Percentiles rank a stretch among this genome's conserved stretches.
Conservation (phyloP, 2,113 vertebrate genomes). For the Hemichromis elongatus region DNA sequence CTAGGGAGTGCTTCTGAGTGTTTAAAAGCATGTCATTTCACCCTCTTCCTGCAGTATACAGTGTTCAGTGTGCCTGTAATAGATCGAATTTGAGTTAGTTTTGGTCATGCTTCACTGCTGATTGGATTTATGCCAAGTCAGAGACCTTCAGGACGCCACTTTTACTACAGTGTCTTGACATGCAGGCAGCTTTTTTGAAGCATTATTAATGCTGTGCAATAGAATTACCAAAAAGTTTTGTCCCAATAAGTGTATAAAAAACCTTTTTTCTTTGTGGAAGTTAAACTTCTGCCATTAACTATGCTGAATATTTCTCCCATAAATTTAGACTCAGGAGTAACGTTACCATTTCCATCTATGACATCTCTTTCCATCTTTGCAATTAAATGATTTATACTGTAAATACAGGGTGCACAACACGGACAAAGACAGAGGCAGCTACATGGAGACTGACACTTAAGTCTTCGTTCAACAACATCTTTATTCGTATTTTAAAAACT, state of each 20-base stretch:
- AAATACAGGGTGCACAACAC: rapidly evolving
- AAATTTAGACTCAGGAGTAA: not conserved
- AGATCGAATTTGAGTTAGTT: not conserved
- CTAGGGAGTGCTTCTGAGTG: not conserved
- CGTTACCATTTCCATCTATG: not conserved
- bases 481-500: not conserved
- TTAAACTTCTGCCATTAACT: not conserved
- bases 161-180: not conserved
- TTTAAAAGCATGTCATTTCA: not conserved
- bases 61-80: not conserved
- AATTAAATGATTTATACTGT: not conserved
- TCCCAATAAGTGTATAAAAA: not conserved
- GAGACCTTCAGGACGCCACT: rapidly evolving
- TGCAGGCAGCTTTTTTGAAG: not conserved
- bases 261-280: rapidly evolving
- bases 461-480: not conserved
- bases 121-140: not conserved
- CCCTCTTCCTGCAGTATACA: not conserved
- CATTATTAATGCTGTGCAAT: not conserved
- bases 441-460: no score
- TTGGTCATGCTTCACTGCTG: not conserved
- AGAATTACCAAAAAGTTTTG: not conserved
- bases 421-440: not conserved
- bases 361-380: not conserved
- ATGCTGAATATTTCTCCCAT: not conserved